These are phyloP conservation scores for Pelobates fuscus DNA, from an alignment of 2,113 vertebrate species.

Conservation along the genomic window DNA sequence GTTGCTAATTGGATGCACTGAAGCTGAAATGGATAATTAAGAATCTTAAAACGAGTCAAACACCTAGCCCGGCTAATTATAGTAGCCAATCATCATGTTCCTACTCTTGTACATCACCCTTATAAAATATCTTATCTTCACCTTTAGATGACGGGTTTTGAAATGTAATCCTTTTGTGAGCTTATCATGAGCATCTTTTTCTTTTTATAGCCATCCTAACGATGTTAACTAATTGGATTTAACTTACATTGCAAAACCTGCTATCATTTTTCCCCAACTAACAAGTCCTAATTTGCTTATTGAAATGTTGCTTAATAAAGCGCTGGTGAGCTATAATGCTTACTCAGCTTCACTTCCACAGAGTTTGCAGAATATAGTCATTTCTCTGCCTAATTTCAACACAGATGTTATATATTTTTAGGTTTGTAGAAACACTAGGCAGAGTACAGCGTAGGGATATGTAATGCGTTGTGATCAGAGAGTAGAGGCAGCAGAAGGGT, in stretches of 20 bases:
- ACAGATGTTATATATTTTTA: no score
- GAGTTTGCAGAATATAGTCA: not conserved
- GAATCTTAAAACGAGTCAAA: conserved; percentile 69
- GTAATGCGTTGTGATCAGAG: no score
- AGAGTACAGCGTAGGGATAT: no score
- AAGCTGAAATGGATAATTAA: conserved; percentile 83
- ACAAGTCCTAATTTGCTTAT: conserved; percentile 53
- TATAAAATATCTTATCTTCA: conserved; percentile 61
- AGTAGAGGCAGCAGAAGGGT: no score
- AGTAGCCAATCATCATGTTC: conserved; percentile 70
- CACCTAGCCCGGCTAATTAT: conserved; percentile 69
- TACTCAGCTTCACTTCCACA: not conserved
- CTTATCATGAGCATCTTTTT: conserved; percentile 59
- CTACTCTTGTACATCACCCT: conserved; percentile 53
- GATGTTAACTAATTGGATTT: conserved; percentile 62
- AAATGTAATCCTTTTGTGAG: conserved; percentile 53
- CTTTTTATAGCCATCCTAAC: conserved; percentile 53
- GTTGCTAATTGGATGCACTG: conserved; percentile 76
- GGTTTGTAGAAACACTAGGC: no score
- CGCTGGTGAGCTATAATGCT: not conserved
- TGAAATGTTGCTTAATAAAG: conserved; percentile 48
- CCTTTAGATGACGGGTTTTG: conserved; percentile 59
- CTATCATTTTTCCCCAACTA: conserved; percentile 55
- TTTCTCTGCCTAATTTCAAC: not conserved
- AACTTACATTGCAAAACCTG: conserved; percentile 54